These are phyloP conservation scores for Perca schrenkii DNA, from an alignment of 2,113 vertebrate genomes.

Conservation along the genomic window DNA sequence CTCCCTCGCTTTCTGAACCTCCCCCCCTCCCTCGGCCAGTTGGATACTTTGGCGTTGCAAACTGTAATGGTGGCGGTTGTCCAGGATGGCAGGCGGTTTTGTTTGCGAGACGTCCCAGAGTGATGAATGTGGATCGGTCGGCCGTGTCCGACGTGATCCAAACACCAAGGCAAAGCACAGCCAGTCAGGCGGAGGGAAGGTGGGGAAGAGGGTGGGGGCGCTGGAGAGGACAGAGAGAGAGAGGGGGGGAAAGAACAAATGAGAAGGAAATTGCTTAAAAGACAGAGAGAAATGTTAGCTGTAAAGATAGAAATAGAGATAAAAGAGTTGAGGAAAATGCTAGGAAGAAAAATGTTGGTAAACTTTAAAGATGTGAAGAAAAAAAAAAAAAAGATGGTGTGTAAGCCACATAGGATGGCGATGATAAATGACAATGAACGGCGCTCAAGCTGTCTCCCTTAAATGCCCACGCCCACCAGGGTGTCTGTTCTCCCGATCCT, in stretches of 20 bases:
- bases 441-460: slow-evolving; percentile 28
- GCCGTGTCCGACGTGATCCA: slow-evolving; percentile 20
- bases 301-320: slow-evolving; percentile 15
- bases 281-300: slow-evolving; percentile 22
- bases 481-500: slow-evolving; percentile 32
- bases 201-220: not conserved
- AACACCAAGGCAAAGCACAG: slow-evolving; percentile 16
- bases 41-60: not conserved
- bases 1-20: slow-evolving; percentile 30
- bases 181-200: slow-evolving; percentile 18
- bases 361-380: not conserved
- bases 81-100: slow-evolving; percentile 26
- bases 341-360: not conserved
- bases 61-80: slow-evolving; percentile 24
- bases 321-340: not conserved
- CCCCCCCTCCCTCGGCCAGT: slow-evolving; percentile 12
- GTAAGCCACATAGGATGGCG: slow-evolving; percentile 8
- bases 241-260: not conserved
- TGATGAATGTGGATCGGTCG: slow-evolving; percentile 79
- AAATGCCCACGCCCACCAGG: not conserved
- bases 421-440: slow-evolving; percentile 20
- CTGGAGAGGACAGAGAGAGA: not conserved
- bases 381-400: not conserved
- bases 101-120: slow-evolving; percentile 39
- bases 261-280: slow-evolving; percentile 10